These are phyloP conservation scores for Aphis craccivora DNA, from an alignment of 1,140 invertebrate genomes.

Conservation along the genomic window DNA sequence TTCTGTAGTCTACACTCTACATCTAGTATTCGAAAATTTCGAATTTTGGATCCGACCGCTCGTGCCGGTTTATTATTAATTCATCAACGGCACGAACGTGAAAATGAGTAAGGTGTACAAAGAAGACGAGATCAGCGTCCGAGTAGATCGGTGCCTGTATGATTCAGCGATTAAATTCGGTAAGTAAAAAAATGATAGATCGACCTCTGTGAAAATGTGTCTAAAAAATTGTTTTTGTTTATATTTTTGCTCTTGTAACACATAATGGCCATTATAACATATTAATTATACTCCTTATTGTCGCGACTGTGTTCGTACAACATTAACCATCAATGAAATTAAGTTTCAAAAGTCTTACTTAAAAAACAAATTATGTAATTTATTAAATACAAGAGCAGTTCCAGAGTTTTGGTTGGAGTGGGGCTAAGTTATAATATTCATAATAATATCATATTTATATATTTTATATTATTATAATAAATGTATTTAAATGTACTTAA, in stretches of 20 bases:
- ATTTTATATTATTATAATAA: too few species aligned
- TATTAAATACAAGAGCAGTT: too few species aligned
- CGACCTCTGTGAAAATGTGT: not conserved
- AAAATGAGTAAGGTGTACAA: conserved; percentile 53
- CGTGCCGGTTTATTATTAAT: not conserved
- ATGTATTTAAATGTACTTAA: too few species aligned
- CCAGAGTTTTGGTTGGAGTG: too few species aligned
- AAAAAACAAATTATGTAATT: too few species aligned
- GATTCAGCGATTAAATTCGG: conserved; percentile 53
- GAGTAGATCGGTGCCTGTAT: conserved; percentile 52
- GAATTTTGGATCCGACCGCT: not conserved
- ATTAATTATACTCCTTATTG: not conserved
- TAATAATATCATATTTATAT: too few species aligned
- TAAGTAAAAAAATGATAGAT: not conserved
- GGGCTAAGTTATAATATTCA: too few species aligned
- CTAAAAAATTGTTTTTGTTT: too few species aligned
- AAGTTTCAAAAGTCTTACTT: too few species aligned
- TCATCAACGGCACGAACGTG: not conserved
- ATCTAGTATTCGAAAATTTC: not conserved
- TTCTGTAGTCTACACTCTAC: too few species aligned
- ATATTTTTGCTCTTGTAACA: not conserved
- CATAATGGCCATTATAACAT: not conserved
- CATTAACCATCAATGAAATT: too few species aligned
- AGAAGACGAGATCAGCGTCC: conserved; percentile 52
- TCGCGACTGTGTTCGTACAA: not conserved